These are phyloP conservation scores for Drosophila borealis DNA, from an alignment of 2,888 invertebrate species.

Conservation along the genomic window DNA sequence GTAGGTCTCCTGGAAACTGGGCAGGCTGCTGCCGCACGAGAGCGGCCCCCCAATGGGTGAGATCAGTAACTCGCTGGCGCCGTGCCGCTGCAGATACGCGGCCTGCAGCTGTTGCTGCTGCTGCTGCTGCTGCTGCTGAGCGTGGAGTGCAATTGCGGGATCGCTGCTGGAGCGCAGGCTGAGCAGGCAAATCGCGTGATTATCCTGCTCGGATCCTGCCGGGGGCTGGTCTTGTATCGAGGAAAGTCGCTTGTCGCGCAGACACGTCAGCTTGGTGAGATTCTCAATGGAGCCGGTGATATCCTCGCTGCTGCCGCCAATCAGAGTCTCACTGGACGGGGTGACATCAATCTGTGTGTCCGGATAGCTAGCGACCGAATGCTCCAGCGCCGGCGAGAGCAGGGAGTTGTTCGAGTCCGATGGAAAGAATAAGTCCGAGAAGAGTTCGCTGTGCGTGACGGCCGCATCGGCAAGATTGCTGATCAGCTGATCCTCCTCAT, in stretches of 20 bases:
- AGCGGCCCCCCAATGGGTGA: constrained; percentile 78
- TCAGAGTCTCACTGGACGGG: constrained; percentile 70
- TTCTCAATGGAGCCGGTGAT: constrained; percentile 81
- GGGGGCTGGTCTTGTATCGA: constrained; percentile 82
- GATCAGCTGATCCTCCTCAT: constrained; percentile 81
- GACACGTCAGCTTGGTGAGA: constrained; percentile 81
- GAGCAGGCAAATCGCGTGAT: constrained; percentile 79
- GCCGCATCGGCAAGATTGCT: constrained; percentile 76
- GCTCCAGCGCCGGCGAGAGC: constrained; percentile 75
- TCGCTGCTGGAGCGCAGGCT: constrained; percentile 84
- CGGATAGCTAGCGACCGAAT: constrained; percentile 58
- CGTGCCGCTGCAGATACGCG: constrained; percentile 52
- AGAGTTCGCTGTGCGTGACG: constrained; percentile 81
- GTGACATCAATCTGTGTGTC: constrained; percentile 63
- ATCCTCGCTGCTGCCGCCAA: constrained; percentile 76
- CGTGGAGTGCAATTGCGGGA: constrained; percentile 84
- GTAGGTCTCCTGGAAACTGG: constrained; percentile 95
- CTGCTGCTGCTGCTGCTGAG: constrained; percentile 77
- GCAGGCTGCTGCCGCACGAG: constrained; percentile 88
- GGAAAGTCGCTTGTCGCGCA: constrained; percentile 81
- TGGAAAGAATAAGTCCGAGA: constrained; percentile 84
- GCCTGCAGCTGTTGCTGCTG: constrained; percentile 64
- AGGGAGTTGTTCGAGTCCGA: constrained; percentile 84
- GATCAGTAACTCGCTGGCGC: constrained; percentile 64
- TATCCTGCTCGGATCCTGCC: constrained; percentile 63